Conservation (phyloP, 2,113 vertebrate species). For the Scolopax mira region DNA sequence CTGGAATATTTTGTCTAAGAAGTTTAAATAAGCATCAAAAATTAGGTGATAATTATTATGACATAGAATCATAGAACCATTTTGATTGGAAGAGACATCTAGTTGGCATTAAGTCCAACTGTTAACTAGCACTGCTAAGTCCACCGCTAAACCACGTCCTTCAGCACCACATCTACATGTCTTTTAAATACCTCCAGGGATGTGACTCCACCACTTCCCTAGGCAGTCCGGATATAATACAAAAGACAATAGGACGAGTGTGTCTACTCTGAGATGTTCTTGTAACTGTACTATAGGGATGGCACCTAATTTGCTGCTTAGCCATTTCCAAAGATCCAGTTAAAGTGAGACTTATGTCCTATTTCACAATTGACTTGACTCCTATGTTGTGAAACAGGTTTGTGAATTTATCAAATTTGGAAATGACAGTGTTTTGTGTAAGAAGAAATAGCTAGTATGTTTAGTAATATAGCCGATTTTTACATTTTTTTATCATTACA, state of each 20-base stretch:
- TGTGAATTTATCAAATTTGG: background rate
- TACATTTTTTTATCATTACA: background rate
- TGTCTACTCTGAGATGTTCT: accelerated
- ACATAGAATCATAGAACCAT: background rate
- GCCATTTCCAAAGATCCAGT: background rate
- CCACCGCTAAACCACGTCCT: background rate
- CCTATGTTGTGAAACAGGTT: background rate
- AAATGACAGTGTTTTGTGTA: background rate
- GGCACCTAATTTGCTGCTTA: background rate
- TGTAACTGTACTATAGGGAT: background rate
- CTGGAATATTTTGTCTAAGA: background rate
- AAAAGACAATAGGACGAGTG: background rate
- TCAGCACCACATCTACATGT: background rate
- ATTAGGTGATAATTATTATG: background rate
- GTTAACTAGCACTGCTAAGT: background rate
- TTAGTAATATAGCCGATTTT: background rate
- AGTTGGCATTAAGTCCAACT: background rate
- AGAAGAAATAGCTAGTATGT: background rate
- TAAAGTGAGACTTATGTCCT: background rate
- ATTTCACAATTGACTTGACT: background rate
- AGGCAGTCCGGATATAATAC: background rate
- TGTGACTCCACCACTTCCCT: background rate
- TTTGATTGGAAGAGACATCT: no score
- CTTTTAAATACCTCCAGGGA: background rate
- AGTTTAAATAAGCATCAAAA: background rate